These are phyloP conservation scores for Acipenser transmontanus DNA, from an alignment of 2,797 vertebrate species.

Conservation along the genomic window DNA sequence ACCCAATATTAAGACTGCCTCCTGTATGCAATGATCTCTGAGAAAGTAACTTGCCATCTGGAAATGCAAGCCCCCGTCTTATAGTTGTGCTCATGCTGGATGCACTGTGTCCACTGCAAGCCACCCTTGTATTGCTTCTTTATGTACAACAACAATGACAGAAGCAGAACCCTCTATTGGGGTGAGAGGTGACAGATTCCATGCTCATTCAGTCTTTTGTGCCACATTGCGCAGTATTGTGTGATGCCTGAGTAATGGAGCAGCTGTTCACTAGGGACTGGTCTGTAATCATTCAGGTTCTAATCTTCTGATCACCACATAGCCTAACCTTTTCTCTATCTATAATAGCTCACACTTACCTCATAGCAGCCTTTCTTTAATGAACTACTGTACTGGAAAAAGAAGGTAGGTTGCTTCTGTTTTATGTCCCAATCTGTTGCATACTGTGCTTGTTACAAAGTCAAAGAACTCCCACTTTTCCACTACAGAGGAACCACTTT, in stretches of 20 bases:
- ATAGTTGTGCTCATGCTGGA: not conserved
- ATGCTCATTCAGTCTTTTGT: too few relatives aligned
- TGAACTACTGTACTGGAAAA: not conserved
- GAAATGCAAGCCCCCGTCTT: not conserved
- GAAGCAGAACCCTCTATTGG: not conserved
- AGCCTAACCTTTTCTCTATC: too few relatives aligned
- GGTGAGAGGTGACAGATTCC: constrained; percentile 3
- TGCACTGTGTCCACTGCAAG: not conserved
- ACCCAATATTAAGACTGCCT: not conserved
- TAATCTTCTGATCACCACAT: too few relatives aligned
- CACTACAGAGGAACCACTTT: too few relatives aligned
- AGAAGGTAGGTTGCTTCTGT: not conserved
- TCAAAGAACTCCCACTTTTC: too few relatives aligned
- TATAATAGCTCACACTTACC: too few relatives aligned
- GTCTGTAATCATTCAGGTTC: not conserved
- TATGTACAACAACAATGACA: constrained; percentile 7
- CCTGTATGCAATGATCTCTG: not conserved
- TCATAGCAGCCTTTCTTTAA: not conserved
- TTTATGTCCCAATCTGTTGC: not conserved
- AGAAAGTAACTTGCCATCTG: not conserved
- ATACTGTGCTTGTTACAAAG: not conserved
- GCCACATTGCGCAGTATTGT: too few relatives aligned
- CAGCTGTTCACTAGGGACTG: not conserved
- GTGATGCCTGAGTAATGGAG: not conserved
- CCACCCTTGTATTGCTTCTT: not conserved